Conservation (phyloP, 92 coral and sea anemone genomes). For the Epizoanthus fatuus region DNA sequence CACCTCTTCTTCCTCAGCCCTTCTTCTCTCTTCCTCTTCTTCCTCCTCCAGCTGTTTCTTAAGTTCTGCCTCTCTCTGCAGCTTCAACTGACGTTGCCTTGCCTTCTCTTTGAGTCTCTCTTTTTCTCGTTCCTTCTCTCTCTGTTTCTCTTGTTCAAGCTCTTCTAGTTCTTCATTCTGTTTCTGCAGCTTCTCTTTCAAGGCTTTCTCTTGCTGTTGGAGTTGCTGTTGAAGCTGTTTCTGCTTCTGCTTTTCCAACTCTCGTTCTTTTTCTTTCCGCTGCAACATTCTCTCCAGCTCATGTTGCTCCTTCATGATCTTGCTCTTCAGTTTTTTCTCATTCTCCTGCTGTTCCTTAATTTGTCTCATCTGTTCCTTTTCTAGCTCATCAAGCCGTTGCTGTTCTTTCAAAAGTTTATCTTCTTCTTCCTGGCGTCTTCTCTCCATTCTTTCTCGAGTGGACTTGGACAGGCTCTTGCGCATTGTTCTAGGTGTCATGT, state of each 20-base stretch:
- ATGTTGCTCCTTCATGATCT: slow-evolving; percentile 88
- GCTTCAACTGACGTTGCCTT: slow-evolving; percentile 69
- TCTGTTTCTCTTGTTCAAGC: slow-evolving; percentile 88
- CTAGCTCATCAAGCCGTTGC: slow-evolving; percentile 78
- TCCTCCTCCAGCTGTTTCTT: slow-evolving; percentile 72
- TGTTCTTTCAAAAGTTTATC: slow-evolving; percentile 83
- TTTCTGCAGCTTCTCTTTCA: slow-evolving; percentile 80
- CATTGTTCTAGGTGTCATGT: slow-evolving; percentile 91
- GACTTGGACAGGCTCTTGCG: slow-evolving; percentile 98
- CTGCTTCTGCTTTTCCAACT: slow-evolving; percentile 88
- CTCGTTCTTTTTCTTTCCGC: slow-evolving; percentile 93
- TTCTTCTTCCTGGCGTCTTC: slow-evolving; percentile 89
- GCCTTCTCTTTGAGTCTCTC: slow-evolving; percentile 77
- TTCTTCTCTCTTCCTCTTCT: slow-evolving; percentile 37
- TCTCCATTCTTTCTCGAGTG: slow-evolving; percentile 96
- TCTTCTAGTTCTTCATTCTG: slow-evolving; percentile 92
- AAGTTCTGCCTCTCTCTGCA: slow-evolving; percentile 60
- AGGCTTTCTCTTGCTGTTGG: slow-evolving; percentile 79
- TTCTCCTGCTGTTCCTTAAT: slow-evolving; percentile 71
- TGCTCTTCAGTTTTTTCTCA: slow-evolving; percentile 77
- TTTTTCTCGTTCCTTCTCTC: slow-evolving; percentile 80
- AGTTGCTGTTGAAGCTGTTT: slow-evolving; percentile 88
- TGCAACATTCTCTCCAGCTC: slow-evolving; percentile 90
- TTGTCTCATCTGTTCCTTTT: slow-evolving; percentile 70
- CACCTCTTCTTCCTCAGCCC: slow-evolving; percentile 62